Evolutionary conservation across 2,113 vertebrate genomes (phyloP).

Genomic region (Peromyscus californicus): DNA sequence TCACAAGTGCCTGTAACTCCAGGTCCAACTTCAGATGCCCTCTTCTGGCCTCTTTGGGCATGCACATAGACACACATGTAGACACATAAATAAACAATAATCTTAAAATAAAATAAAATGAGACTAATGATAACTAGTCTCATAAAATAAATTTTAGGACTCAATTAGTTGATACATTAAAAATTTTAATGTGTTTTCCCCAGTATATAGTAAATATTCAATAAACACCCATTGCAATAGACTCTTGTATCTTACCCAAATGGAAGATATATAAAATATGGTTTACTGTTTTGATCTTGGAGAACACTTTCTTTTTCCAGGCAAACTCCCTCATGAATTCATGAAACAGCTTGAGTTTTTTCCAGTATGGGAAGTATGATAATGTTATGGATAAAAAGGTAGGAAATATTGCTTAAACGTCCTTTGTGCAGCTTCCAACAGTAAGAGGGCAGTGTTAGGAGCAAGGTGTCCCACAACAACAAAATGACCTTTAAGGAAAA

Average conservation of each 20-base stretch:
- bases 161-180: neutral
- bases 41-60: neutral
- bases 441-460: slow-evolving; percentile 64
- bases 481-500: slow-evolving; percentile 78
- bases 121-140: neutral
- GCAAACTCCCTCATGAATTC: slow-evolving; percentile 26
- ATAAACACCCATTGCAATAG: neutral
- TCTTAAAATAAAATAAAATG: neutral
- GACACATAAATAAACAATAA: neutral
- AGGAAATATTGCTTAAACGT: slow-evolving; percentile 72
- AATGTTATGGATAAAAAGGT: slow-evolving; percentile 62
- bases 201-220: neutral
- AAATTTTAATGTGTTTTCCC: neutral
- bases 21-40: neutral
- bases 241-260: neutral
- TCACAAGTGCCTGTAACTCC: neutral
- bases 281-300: slow-evolving; percentile 33
- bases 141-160: slow-evolving; percentile 26
- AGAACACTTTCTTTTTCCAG: neutral
- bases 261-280: neutral
- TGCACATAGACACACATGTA: neutral
- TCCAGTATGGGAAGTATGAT: slow-evolving; percentile 49
- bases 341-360: slow-evolving; percentile 5
- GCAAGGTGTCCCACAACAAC: slow-evolving; percentile 64
- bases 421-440: slow-evolving; percentile 46